Evolutionary conservation across 2,888 invertebrate genomes (phyloP).

Genomic region (Melanargia galathea): DNA sequence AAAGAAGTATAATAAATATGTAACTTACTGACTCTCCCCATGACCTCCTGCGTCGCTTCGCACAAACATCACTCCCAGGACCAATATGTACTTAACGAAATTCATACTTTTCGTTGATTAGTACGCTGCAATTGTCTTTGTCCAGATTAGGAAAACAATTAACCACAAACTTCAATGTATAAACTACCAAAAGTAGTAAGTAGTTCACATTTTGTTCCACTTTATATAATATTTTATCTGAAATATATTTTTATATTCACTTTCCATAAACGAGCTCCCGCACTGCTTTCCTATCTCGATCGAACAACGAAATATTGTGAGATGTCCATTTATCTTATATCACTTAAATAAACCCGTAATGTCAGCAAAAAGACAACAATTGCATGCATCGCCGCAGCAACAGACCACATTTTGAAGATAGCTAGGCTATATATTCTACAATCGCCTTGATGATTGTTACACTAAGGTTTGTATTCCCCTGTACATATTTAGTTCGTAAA

Average conservation of each 20-base stretch:
- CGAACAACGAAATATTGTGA: slow-evolving; percentile 72
- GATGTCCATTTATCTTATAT: slow-evolving; percentile 82
- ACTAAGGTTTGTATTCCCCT: slow-evolving; percentile 52
- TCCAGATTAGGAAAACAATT: not conserved
- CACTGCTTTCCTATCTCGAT: slow-evolving; percentile 48
- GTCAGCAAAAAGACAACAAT: slow-evolving; percentile 75
- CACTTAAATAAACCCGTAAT: slow-evolving; percentile 80
- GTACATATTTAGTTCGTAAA: not conserved
- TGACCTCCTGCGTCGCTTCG: slow-evolving; percentile 69
- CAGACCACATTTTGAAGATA: slow-evolving; percentile 48
- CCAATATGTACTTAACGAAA: slow-evolving; percentile 58
- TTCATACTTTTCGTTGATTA: slow-evolving; percentile 53
- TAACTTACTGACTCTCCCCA: slow-evolving; percentile 70
- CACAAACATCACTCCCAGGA: slow-evolving; percentile 61
- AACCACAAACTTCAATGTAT: slow-evolving; percentile 22
- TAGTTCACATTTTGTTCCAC: slow-evolving; percentile 67
- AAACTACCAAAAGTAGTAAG: slow-evolving; percentile 48
- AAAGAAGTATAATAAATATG: slow-evolving; percentile 13
- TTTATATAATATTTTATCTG: slow-evolving; percentile 40
- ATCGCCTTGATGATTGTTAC: slow-evolving; percentile 50
- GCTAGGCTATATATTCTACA: slow-evolving; percentile 42
- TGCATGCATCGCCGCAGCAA: slow-evolving; percentile 58
- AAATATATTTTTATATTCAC: slow-evolving; percentile 46
- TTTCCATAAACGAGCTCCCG: slow-evolving; percentile 49
- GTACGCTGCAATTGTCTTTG: slow-evolving; percentile 24